A percentile compares a stretch with the other conserved stretches of the same genome.
Evolutionary conservation across 1,140 invertebrate genomes (phyloP).

Genomic region (Drosophila dunni): DNA sequence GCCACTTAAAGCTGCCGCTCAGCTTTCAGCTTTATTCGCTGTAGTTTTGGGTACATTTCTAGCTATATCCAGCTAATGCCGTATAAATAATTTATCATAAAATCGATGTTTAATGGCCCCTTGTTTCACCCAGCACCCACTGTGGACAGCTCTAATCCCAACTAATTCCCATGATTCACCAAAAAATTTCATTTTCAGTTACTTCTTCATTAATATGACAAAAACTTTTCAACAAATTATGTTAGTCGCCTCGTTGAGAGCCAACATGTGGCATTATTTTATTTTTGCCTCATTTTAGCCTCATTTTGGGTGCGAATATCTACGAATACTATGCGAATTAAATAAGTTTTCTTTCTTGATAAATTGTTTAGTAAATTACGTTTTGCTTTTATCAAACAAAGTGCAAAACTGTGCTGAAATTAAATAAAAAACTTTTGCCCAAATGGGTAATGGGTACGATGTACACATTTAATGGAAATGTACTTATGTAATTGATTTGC

Average conservation of each 20-base stretch:
- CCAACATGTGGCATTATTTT: conserved; percentile 42
- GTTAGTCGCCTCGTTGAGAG: conserved; percentile 61
- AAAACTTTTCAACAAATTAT: conserved; percentile 79
- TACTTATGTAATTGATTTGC: conserved; percentile 1
- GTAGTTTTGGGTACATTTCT: conserved; percentile 2
- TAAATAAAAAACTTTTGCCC: conserved; percentile 4
- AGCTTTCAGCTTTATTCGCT: conserved; percentile 48
- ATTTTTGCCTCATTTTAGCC: not conserved
- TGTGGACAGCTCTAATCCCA: conserved; percentile 63
- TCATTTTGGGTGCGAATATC: not conserved
- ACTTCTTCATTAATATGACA: conserved; percentile 79
- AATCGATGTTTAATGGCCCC: conserved; percentile 66
- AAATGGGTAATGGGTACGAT: not conserved
- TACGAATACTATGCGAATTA: conserved; percentile 8
- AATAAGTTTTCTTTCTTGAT: conserved; percentile 20
- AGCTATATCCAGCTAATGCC: conserved; percentile 21
- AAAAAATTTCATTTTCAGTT: conserved; percentile 58
- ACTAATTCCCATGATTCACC: conserved; percentile 75
- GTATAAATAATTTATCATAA: conserved; percentile 78
- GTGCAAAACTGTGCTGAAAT: conserved; percentile 4
- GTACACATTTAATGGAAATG: conserved; percentile 1
- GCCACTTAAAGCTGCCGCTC: conserved; percentile 46
- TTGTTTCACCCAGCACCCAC: not conserved
- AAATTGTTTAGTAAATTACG: conserved; percentile 21
- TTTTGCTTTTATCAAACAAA: conserved; percentile 13